phyloP scores from a whole-genome alignment of 2,797 vertebrate genomes.

The Mormyrus proboscirostris region DNA sequence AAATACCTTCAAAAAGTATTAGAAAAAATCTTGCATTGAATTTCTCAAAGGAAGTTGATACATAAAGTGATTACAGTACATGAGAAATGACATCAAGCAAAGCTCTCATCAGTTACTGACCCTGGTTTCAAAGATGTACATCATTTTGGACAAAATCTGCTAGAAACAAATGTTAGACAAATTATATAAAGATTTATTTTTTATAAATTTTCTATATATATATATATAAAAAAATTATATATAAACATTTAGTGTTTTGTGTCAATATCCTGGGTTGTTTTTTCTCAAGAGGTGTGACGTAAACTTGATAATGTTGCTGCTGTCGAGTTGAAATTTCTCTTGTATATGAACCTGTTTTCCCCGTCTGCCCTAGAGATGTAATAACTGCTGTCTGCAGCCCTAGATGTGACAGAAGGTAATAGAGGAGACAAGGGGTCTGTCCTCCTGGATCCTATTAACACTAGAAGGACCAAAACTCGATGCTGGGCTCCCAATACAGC shows the following conservation, averaged over 20 bases:
- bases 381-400: neutral
- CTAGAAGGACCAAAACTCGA: neutral
- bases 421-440: neutral
- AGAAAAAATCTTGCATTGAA: neutral
- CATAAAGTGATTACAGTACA: neutral
- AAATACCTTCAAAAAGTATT: neutral
- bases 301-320: neutral
- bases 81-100: neutral
- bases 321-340: neutral
- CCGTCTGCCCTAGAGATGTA: neutral
- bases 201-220: too few relatives aligned
- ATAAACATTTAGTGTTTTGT: neutral
- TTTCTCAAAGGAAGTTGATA: neutral
- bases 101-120: neutral
- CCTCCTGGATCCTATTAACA: constrained; percentile 5
- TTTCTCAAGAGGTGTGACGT: neutral
- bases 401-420: neutral
- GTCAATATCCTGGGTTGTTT: neutral
- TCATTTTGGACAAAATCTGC: neutral
- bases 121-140: neutral
- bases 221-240: neutral
- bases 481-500: neutral
- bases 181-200: too few relatives aligned
- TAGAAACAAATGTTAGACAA: neutral
- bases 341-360: too few relatives aligned